A percentile compares a stretch with the other conserved stretches of the same genome.
Evolutionary conservation across 2,797 vertebrate genomes (phyloP).

Genomic region (Sarcoramphus papa): DNA sequence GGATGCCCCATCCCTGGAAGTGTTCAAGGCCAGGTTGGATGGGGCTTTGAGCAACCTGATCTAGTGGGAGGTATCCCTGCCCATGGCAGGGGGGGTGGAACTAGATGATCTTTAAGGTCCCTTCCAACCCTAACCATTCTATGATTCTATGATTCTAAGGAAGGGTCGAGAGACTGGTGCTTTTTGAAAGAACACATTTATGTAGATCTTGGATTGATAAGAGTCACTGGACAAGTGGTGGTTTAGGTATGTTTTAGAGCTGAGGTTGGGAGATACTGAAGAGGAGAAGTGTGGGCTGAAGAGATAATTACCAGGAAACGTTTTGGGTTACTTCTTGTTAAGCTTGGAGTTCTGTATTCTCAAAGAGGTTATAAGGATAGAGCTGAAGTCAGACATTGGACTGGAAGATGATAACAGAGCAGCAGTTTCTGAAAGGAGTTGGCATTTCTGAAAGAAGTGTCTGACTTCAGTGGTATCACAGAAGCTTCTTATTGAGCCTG

Average conservation of each 20-base stretch:
- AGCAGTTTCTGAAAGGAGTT: not conserved
- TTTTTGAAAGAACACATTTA: not conserved
- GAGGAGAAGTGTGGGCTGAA: not conserved
- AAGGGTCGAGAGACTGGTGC: not conserved
- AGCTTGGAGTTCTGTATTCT: not conserved
- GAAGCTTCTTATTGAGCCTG: not conserved
- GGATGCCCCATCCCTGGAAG: too few species aligned
- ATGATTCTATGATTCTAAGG: too few species aligned
- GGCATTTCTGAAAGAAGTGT: not conserved
- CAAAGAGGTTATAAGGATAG: not conserved
- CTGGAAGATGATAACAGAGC: not conserved
- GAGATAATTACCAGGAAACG: not conserved
- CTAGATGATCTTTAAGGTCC: too few species aligned
- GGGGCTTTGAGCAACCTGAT: too few species aligned
- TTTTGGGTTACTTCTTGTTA: not conserved
- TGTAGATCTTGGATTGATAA: not conserved
- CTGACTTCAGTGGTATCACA: not conserved
- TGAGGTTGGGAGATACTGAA: not conserved
- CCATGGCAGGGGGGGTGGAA: too few species aligned
- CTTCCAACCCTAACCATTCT: too few species aligned
- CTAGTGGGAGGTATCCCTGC: too few species aligned
- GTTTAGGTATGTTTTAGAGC: not conserved
- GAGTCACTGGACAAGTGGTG: not conserved
- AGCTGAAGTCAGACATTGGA: not conserved
- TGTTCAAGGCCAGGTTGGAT: too few species aligned